These are phyloP conservation scores for Merops nubicus DNA, from an alignment of 2,113 vertebrate species.

Conservation along the genomic window DNA sequence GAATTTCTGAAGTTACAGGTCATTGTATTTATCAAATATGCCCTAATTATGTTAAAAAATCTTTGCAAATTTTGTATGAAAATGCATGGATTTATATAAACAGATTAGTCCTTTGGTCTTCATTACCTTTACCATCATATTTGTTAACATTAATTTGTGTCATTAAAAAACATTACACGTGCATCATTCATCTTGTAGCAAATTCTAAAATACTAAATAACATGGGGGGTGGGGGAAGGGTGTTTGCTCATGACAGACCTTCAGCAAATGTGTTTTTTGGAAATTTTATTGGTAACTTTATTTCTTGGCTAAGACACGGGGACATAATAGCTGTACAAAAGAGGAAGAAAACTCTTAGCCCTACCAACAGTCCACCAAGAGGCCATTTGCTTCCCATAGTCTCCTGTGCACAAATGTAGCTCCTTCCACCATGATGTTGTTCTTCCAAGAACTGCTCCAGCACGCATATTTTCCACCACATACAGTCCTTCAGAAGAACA, in stretches of 20 bases:
- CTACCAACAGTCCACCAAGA: not conserved
- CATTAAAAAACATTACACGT: not conserved
- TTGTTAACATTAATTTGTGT: not conserved
- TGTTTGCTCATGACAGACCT: not conserved
- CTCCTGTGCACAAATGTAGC: not conserved
- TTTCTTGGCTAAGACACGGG: not conserved
- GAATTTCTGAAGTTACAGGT: not conserved
- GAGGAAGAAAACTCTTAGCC: not conserved
- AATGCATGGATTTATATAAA: not conserved
- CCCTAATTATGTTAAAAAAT: not conserved
- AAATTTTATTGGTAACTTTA: not conserved
- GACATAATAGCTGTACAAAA: not conserved
- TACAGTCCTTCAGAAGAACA: not conserved
- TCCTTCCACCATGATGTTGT: not conserved
- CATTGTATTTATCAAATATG: not conserved
- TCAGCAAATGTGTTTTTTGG: not conserved
- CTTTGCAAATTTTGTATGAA: not conserved
- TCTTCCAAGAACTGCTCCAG: not conserved
- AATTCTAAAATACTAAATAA: not conserved
- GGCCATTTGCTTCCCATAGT: not conserved
- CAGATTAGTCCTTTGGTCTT: not conserved
- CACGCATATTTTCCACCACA: not conserved
- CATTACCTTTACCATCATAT: not conserved
- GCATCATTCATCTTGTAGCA: not conserved
- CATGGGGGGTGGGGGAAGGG: no score